phyloP scores from a whole-genome alignment of 2,113 vertebrate species.

The Fulmarus glacialis region DNA sequence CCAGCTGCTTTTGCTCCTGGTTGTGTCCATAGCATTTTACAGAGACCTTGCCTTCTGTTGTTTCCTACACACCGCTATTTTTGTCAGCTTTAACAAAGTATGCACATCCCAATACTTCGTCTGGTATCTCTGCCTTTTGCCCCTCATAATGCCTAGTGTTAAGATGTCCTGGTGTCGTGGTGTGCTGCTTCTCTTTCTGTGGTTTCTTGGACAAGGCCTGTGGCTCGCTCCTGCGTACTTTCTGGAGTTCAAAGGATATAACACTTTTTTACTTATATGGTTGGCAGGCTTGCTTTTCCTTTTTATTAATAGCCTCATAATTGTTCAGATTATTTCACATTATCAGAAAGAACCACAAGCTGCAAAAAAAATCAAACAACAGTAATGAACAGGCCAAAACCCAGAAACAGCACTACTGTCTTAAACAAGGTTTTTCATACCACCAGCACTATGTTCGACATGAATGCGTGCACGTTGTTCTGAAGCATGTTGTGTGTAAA shows the following conservation, averaged over 20 bases:
- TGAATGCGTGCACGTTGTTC: fast-evolving
- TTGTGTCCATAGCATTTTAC: constrained; percentile 81
- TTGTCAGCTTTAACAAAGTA: constrained; percentile 98
- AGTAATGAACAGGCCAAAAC: neutral
- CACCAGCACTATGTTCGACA: neutral
- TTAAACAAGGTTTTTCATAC: neutral
- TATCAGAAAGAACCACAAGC: constrained; percentile 68
- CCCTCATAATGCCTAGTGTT: constrained; percentile 84
- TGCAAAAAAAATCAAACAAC: constrained; percentile 39
- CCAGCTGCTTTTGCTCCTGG: constrained; percentile 82
- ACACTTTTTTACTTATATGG: constrained; percentile 90
- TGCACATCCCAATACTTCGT: constrained; percentile 98
- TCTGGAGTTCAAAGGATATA: constrained; percentile 90
- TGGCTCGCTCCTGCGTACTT: constrained; percentile 90
- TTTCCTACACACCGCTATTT: constrained; percentile 90
- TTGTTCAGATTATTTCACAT: constrained; percentile 86
- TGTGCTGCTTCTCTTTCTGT: constrained; percentile 78
- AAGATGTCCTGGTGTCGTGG: constrained; percentile 75
- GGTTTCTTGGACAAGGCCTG: constrained; percentile 89
- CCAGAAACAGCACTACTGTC: neutral
- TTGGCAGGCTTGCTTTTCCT: constrained; percentile 88
- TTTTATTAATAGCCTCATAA: constrained; percentile 84
- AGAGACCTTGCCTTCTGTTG: constrained; percentile 88
- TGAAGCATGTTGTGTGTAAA: neutral
- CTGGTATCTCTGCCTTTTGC: constrained; percentile 95